Evolutionary conservation across 2,797 vertebrate genomes (phyloP), one percentile per base, ranked within the genome.

Genomic region (Chromobotia macracanthus): DNA sequence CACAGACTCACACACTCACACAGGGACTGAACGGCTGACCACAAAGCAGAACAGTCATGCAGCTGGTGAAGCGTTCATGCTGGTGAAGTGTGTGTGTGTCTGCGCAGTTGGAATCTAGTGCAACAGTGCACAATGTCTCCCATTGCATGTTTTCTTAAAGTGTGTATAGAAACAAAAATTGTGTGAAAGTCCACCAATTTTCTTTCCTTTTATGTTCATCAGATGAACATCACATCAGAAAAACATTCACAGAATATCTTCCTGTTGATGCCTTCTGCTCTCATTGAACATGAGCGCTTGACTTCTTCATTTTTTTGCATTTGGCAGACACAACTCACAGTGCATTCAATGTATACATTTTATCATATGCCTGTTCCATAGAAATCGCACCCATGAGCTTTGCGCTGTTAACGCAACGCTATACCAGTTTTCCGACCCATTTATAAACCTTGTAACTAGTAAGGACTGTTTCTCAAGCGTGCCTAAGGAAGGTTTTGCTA

Each of bases 101-200:
- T 77, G 51, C 69, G 35, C 53, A 65, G 28, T 70, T 66, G 69
- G 50, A 85, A 86, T 82, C 77, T 82, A 86, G 82, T 82, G 83
- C 80, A 82, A 67, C 31, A 60, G 15, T 85, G 82, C 78, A 84
- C 76, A 79, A 73, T 41, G n/a, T 56, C 15, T 72, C 64, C 68
- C 61, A 5, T 6, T 86, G 89, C 89, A 90, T 87, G 84, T 81
- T 77, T 69, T 63, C 16, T 28, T 58, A 78, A 63, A 64, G 28
- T 56, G 72, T 38, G 6, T 60, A 67, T 72, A 56, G n/a, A 65
- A 72, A 18, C 61, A 11, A 25, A 23, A 51, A 38, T 44, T 61
- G 11, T 48, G 41, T 67, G 11, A 53, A 77, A 69, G 46, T 77
- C 53, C 67, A 61, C 19, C 19, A 8, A n/a, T 41, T 35, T 61